phyloP scores from a whole-genome alignment of 2,113 vertebrate species.

The Callocephalon fimbriatum region DNA sequence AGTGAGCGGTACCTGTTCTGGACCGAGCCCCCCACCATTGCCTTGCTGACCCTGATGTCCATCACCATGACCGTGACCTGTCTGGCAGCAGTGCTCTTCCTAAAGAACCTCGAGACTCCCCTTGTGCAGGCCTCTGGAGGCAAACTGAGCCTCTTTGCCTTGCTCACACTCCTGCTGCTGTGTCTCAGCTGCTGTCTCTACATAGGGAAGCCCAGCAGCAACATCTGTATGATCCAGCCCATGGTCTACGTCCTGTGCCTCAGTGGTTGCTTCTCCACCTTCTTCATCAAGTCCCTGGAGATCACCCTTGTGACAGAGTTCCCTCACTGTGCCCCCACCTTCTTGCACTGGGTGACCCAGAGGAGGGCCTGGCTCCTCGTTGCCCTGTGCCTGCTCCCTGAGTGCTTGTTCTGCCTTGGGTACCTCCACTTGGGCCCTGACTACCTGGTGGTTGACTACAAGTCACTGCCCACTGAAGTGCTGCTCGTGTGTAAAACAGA shows the following conservation, averaged over 20 bases:
- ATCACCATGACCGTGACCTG: conserved; percentile 51
- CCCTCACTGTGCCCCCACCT: not conserved
- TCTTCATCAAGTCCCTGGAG: conserved; percentile 80
- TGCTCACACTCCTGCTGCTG: conserved; percentile 73
- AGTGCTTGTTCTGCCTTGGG: not conserved
- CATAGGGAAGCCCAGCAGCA: conserved; percentile 73
- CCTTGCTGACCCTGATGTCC: conserved; percentile 41
- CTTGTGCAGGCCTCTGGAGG: conserved; percentile 80
- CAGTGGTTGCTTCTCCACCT: conserved; percentile 78
- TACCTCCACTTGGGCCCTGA: not conserved
- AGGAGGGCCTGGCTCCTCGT: conserved; percentile 51
- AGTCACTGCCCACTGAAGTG: conserved; percentile 46
- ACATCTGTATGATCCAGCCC: conserved; percentile 77
- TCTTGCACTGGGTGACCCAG: not conserved
- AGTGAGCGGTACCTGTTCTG: conserved; percentile 75
- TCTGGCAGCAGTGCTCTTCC: conserved; percentile 65
- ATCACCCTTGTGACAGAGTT: conserved; percentile 10
- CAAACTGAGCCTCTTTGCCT: conserved; percentile 54
- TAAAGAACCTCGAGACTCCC: conserved; percentile 60
- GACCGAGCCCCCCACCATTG: conserved; percentile 54
- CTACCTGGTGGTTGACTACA: not conserved
- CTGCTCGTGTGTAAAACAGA: conserved; percentile 79
- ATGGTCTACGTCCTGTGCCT: conserved; percentile 77
- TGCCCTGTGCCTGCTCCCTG: not conserved
- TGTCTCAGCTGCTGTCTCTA: conserved; percentile 79